Percentiles rank a stretch among this genome's conserved stretches.
Evolutionary conservation across 1,140 invertebrate genomes (phyloP).

Genomic region (Antheraea mylitta): DNA sequence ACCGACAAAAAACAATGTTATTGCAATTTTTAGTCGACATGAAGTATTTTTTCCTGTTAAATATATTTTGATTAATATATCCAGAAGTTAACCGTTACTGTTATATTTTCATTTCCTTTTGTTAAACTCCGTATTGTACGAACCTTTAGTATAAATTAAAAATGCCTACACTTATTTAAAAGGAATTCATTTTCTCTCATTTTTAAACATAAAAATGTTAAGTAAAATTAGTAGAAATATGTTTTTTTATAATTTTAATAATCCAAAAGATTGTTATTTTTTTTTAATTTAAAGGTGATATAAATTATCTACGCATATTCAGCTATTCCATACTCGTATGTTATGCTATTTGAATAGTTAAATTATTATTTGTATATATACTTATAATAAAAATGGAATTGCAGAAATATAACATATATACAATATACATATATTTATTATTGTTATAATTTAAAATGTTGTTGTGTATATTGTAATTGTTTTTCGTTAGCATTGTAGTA

Average conservation of each 20-base stretch:
- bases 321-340: background rate
- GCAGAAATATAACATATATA: slow-evolving; percentile 10
- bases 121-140: background rate
- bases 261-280: background rate
- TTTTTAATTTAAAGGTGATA: background rate
- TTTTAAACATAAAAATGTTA: background rate
- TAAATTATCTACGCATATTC: background rate
- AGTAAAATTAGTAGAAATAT: too few relatives aligned
- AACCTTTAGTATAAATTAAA: background rate
- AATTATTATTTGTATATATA: background rate
- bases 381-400: slow-evolving; percentile 17
- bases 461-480: slow-evolving; percentile 6
- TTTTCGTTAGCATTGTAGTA: background rate
- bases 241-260: background rate
- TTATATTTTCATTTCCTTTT: background rate
- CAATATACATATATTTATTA: slow-evolving; percentile 18
- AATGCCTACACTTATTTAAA: background rate
- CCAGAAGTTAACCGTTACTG: background rate
- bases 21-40: background rate
- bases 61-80: background rate
- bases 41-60: background rate
- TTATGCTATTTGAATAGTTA: background rate
- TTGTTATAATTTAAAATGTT: slow-evolving; percentile 19
- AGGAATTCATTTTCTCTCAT: background rate
- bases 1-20: background rate